Evolutionary conservation across 1,140 invertebrate genomes (phyloP).

Genomic region (Plodia interpunctella): DNA sequence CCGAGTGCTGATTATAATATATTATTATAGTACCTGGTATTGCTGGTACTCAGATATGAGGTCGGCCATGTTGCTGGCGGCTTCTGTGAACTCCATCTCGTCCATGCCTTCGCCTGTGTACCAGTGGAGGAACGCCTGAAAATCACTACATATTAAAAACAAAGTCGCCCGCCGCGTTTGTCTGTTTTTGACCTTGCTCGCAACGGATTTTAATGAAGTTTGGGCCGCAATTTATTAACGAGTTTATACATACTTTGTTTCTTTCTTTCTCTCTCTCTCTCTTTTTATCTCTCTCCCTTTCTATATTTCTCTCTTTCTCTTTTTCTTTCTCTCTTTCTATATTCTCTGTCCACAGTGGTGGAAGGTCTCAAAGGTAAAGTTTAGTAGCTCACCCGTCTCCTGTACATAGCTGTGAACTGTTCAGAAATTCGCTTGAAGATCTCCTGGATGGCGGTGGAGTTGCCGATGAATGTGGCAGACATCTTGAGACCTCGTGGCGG

Average conservation of each 20-base stretch:
- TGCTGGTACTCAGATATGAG: constrained; percentile 93
- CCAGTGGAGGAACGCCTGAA: constrained; percentile 81
- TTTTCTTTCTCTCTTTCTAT: too few relatives aligned
- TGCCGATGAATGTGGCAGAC: constrained; percentile 84
- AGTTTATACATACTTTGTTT: too few relatives aligned
- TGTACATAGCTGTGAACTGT: constrained; percentile 89
- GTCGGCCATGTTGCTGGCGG: constrained; percentile 90
- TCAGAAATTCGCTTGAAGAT: constrained; percentile 76
- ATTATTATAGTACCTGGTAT: constrained; percentile 81
- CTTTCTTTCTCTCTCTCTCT: too few relatives aligned
- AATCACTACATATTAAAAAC: not conserved
- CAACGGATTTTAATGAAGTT: too few relatives aligned
- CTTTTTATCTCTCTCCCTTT: too few relatives aligned
- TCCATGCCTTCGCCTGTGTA: constrained; percentile 91
- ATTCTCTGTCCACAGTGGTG: too few relatives aligned
- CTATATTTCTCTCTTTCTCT: too few relatives aligned
- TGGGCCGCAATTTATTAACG: too few relatives aligned
- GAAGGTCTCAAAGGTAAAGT: too few relatives aligned
- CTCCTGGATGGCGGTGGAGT: constrained; percentile 83
- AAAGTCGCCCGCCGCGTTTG: too few relatives aligned
- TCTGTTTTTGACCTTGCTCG: too few relatives aligned
- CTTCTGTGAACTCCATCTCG: constrained; percentile 87
- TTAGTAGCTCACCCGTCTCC: constrained; percentile 80
- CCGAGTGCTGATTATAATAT: too few relatives aligned
- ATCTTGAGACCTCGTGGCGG: constrained; percentile 83